Base-by-base conservation (phyloP, 2,113 vertebrate genomes). In the Orientallactaga bullata region DNA sequence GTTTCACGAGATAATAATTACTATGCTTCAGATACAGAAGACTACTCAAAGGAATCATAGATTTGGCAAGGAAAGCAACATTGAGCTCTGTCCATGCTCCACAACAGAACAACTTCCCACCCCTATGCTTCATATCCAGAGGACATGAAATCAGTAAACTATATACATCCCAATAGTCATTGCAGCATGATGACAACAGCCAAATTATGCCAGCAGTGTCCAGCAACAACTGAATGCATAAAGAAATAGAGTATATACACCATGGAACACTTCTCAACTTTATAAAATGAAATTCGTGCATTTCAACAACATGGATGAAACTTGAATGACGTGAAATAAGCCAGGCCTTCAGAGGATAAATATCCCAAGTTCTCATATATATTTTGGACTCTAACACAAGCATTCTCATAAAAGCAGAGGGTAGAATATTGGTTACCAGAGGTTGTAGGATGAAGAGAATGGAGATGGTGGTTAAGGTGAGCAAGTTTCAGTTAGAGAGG, bases 1-100 rank as follows among this genome's bases (percentile, higher is more conserved):
- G 71, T 95, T 83, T 80, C 68, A 63, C 39, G 78, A 85, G 42
- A 66, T 83, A 89, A 81, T 30, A 93, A 77, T 80, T 74, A 92
- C 16, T 26, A 93, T 74, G 23, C 16, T 65, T 81, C n/a, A 85
- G 83, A 63, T 58, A 60, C 2, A 79, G 35, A 65, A 2, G 66
- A 26, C 8, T 17, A 26, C 8, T 17, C 55, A 85, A 13, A 65
- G 15, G 37, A 83, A 85, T 84, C 10, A 28, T 39, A n/a, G 47
- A 86, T 93, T 11, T 35, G 4, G 10, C 10, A 80, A 28, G 63
- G 4, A 92, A 66, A 89, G 55, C 21, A 83, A 71, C 26, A 47
- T 73, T 81, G 32, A 80, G 35, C 3, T 32, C 30, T 24, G n/a
- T 15, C 21, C 21, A 60, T 80, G 77, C 55, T 32, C 82, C 26